phyloP scores from a whole-genome alignment of 2,113 vertebrate genomes.

The Taxidea taxus region DNA sequence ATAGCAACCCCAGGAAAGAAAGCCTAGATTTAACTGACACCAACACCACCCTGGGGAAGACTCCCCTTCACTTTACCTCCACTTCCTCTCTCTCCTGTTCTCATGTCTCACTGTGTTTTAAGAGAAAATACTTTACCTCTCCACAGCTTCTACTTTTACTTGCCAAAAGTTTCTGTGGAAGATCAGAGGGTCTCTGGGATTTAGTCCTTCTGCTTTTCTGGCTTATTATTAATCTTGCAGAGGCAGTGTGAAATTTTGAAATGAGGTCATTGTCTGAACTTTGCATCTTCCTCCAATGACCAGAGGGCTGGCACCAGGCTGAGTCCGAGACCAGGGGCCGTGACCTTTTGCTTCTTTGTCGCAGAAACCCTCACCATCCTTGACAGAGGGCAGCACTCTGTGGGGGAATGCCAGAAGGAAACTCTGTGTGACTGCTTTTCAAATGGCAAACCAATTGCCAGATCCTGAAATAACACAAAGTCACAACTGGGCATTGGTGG shows the following conservation, averaged over 20 bases:
- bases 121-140: not conserved
- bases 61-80: too few species aligned
- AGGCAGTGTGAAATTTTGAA: not conserved
- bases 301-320: too few species aligned
- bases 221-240: not conserved
- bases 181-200: not conserved
- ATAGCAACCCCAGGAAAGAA: not conserved
- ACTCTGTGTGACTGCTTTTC: not conserved
- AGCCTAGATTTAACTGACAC: not conserved
- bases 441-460: not conserved
- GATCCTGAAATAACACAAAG: not conserved
- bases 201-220: constrained; percentile 34
- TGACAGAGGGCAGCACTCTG: not conserved
- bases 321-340: not conserved
- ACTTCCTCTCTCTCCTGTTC: not conserved
- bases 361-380: not conserved
- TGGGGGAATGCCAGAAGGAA: not conserved
- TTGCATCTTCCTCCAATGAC: not conserved
- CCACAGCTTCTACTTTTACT: not conserved
- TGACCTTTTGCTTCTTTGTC: not conserved
- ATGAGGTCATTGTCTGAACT: not conserved
- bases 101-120: not conserved
- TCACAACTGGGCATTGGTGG: not conserved
- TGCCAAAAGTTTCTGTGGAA: fast-evolving
- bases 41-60: fast-evolving